Percentiles rank a stretch among this genome's conserved stretches.
phyloP scores from a whole-genome alignment of 2,797 vertebrate species.

The Artibeus lituratus region DNA sequence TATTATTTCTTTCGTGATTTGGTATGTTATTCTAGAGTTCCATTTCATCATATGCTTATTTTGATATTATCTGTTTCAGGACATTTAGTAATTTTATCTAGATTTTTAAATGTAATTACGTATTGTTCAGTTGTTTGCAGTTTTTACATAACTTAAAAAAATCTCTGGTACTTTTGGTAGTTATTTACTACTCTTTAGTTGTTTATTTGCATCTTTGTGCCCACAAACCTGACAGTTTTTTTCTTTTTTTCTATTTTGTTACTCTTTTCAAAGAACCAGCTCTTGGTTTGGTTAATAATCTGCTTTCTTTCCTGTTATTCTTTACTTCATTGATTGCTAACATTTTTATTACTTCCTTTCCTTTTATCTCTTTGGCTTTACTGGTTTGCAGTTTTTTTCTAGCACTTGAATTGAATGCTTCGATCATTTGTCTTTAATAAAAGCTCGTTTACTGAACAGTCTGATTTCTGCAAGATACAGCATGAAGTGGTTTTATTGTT shows the following conservation, averaged over 20 bases:
- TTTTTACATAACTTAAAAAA: not conserved
- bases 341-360: constrained; percentile 15
- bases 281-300: not conserved
- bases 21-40: not conserved
- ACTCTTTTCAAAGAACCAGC: not conserved
- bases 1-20: not conserved
- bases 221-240: not conserved
- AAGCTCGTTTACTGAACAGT: not conserved
- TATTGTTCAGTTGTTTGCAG: not conserved
- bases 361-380: not conserved
- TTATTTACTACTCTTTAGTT: not conserved
- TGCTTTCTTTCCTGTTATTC: not conserved
- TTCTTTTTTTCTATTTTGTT: not conserved
- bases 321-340: constrained; percentile 3
- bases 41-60: constrained; percentile 22
- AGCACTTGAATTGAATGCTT: not conserved
- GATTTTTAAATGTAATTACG: not conserved
- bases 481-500: not conserved
- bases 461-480: not conserved
- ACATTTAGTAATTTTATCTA: not conserved
- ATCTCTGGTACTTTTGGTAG: not conserved
- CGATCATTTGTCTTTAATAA: constrained; percentile 37
- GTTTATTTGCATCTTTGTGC: not conserved
- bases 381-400: not conserved
- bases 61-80: not conserved